phyloP scores from a whole-genome alignment of 2,888 invertebrate genomes.

The Hemithea aestivaria region DNA sequence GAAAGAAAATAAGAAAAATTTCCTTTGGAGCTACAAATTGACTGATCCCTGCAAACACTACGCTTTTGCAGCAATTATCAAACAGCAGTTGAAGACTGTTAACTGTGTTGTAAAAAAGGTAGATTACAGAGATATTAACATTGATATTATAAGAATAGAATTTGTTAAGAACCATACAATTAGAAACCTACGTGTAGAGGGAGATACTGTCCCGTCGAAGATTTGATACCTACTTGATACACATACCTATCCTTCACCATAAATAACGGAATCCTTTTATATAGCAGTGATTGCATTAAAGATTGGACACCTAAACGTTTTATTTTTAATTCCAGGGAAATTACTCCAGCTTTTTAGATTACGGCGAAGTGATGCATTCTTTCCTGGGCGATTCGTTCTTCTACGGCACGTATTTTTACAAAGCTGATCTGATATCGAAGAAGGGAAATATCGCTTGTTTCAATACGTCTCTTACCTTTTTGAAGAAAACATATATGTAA shows the following conservation, averaged over 20 bases:
- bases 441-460: constrained; percentile 25
- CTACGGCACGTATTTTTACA: constrained; percentile 24
- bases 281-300: too few species aligned
- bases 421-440: constrained; percentile 15
- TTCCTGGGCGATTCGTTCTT: constrained; percentile 29
- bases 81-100: constrained; percentile 15
- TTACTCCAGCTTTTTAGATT: constrained; percentile 8
- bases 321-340: constrained; percentile 18
- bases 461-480: constrained; percentile 5
- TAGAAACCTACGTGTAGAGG: too few species aligned
- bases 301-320: too few species aligned
- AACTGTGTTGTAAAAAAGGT: constrained; percentile 24
- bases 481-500: constrained; percentile 13
- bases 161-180: too few species aligned
- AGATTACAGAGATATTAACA: too few species aligned
- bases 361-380: constrained; percentile 8
- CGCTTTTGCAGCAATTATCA: constrained; percentile 14
- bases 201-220: too few species aligned
- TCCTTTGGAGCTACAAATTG: constrained; percentile 24
- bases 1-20: constrained; percentile 17
- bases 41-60: constrained; percentile 27
- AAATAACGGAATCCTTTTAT: too few species aligned
- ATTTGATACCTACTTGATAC: too few species aligned
- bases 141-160: too few species aligned
- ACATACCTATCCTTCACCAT: too few species aligned